These are phyloP conservation scores for Fragum whitleyi DNA, from an alignment of 2,888 invertebrate genomes.

Conservation along the genomic window DNA sequence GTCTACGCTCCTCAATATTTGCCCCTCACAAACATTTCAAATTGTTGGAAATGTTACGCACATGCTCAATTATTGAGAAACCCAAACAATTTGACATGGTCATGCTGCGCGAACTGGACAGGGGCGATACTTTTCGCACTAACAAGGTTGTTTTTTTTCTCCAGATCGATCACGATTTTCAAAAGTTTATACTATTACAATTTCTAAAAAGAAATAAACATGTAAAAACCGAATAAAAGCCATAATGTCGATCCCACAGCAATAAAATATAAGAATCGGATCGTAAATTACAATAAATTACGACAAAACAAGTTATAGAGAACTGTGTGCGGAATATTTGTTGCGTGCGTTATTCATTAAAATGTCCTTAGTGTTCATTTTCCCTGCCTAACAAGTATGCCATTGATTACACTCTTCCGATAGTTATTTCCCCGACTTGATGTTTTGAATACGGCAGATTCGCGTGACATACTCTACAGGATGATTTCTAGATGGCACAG, in stretches of 20 bases:
- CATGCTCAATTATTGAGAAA: no score
- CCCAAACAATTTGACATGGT: no score
- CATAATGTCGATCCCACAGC: not conserved
- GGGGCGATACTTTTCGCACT: no score
- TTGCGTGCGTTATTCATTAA: slow-evolving; percentile 5
- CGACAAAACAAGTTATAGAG: not conserved
- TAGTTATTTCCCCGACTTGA: slow-evolving; percentile 9
- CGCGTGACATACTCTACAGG: not conserved
- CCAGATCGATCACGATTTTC: no score
- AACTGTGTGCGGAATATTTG: not conserved
- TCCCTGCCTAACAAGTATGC: slow-evolving; percentile 10
- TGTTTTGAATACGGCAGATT: not conserved
- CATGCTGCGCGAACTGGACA: no score
- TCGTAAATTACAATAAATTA: not conserved
- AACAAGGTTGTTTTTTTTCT: no score
- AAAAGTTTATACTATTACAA: no score
- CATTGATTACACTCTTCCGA: slow-evolving; percentile 11
- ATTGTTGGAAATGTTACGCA: no score
- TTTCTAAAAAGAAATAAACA: no score
- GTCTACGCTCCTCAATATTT: no score
- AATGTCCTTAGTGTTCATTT: not conserved
- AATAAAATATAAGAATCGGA: not conserved
- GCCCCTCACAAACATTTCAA: no score
- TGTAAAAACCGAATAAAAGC: no score
- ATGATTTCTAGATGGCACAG: not conserved